Evolutionary conservation across 2,888 invertebrate species (phyloP).

Genomic region (Pristionchus entomophagus): DNA sequence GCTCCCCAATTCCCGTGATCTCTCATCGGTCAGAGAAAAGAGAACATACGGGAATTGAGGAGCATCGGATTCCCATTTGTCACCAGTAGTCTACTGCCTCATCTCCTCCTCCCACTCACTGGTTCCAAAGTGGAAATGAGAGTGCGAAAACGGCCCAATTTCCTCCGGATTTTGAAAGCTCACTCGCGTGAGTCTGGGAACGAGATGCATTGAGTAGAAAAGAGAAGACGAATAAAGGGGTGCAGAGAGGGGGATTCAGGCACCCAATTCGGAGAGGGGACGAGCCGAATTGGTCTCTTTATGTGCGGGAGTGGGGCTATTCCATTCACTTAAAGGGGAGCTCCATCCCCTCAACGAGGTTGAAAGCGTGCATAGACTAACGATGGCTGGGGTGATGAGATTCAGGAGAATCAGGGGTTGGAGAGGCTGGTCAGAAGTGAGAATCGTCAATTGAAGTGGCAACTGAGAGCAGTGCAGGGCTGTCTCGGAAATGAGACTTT

Average conservation of each 20-base stretch:
- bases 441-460: neutral
- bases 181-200: no score
- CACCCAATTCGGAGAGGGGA: neutral
- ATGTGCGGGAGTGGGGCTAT: neutral
- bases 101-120: no score
- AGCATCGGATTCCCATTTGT: no score
- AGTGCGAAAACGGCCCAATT: neutral
- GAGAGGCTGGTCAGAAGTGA: no score
- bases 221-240: neutral
- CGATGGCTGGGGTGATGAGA: neutral
- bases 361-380: neutral
- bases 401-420: neutral
- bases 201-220: neutral
- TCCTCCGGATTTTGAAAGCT: neutral
- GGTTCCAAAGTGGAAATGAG: neutral
- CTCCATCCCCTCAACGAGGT: neutral
- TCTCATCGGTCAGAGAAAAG: no score
- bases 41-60: no score
- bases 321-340: constrained; percentile 23
- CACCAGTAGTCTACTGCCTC: no score
- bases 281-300: constrained; percentile 9
- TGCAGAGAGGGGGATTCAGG: neutral
- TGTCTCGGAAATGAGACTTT: constrained; percentile 46
- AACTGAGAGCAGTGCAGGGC: constrained; percentile 9
- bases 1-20: no score